Percentiles rank a stretch among this genome's conserved stretches.
phyloP scores from a whole-genome alignment of 2,797 vertebrate species.

The Spizella passerina region DNA sequence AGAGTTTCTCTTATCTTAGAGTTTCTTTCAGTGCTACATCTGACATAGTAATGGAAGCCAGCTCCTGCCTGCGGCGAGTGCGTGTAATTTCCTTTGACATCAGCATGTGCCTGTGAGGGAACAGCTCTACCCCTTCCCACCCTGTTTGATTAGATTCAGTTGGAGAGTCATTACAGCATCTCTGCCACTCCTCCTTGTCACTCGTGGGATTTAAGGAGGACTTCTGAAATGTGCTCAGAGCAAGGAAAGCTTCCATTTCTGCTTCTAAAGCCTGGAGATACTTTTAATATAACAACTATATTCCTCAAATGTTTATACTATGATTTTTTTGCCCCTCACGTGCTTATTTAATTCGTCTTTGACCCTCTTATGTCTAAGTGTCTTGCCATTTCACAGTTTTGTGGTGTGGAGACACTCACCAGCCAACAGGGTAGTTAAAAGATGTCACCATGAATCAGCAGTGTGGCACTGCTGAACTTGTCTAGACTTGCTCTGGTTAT shows the following conservation, averaged over 20 bases:
- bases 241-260: not conserved
- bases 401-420: not conserved
- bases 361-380: not conserved
- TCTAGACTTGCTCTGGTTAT: not conserved
- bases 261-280: not conserved
- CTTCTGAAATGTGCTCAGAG: not conserved
- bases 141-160: not conserved
- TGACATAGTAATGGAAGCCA: not conserved
- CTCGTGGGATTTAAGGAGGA: not conserved
- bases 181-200: not conserved
- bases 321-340: not conserved
- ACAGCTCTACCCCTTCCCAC: constrained; percentile 27
- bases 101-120: not conserved
- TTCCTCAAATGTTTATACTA: not conserved
- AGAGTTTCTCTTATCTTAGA: not conserved
- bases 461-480: not conserved
- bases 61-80: not conserved
- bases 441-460: not conserved
- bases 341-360: not conserved
- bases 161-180: not conserved
- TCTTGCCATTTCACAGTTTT: not conserved
- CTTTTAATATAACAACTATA: not conserved
- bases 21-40: not conserved
- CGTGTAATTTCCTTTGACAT: constrained; percentile 33
- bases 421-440: not conserved